Base-by-base conservation (phyloP, 2,113 vertebrate genomes). In the Noturus placidus region DNA sequence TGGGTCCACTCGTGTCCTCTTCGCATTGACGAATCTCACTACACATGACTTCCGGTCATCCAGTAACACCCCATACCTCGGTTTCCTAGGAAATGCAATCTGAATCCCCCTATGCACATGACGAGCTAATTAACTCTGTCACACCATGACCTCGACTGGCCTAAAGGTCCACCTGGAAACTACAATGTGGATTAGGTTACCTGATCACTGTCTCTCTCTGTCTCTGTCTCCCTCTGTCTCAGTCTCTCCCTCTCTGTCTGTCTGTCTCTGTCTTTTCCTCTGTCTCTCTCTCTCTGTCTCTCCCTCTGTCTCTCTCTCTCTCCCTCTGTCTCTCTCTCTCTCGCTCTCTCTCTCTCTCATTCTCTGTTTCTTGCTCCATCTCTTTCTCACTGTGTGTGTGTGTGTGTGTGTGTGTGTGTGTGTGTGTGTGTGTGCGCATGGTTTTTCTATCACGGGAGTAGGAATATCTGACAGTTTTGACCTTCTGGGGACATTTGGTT, bases 81-180 rank as follows among this genome's bases (percentile, higher is more conserved):
- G 33, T 35, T 81, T 59, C 54, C 54, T 33, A 38, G 79, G 38
- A 59, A 61, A 61, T 82, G 79, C 79, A 61, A 82, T 27, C 20
- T 42, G 79, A 82, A 82, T 20, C 79, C 56, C 56, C 14, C 13
- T 59, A 27, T 61, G n/a, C 33, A 17, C 56, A 38, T 8, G 56
- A 59, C 79, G 57, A 82, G 20, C 56, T 42, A 61, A 82, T 82
- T 82, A 61, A 38, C 79, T 82, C 22, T 15, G 19, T 10, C 56
- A 61, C 27, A 13, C 22, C 1, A 59, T 59, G 79, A 82, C 79
- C 57, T 42, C 56, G 2, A 42, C 4, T 38, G 35, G 57, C 56
- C 79, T 42, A 61, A 82, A 82, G 79, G 79, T 82, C 56, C 52
- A 57, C 20, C 79, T 57, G 78, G 78, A 15, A 74, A 25, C 35